Percentiles rank a stretch among this genome's conserved stretches.
Conservation (phyloP, 2,888 invertebrate genomes). For the Lampropteryx suffumata region DNA sequence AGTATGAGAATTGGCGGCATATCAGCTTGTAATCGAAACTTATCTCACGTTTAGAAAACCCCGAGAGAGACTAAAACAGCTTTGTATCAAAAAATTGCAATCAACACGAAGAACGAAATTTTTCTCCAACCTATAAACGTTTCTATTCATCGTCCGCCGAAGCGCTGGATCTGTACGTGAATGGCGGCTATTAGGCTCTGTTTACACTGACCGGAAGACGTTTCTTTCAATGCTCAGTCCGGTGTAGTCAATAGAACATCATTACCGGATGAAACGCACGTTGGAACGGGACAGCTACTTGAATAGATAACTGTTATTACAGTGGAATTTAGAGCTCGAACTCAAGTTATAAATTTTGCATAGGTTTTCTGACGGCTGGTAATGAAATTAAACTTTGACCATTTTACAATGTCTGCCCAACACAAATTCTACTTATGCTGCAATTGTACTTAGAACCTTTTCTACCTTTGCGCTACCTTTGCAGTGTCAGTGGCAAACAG, state of each 20-base stretch:
- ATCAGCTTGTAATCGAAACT: too few species aligned
- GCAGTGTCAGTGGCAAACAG: too few species aligned
- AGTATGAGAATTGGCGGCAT: too few species aligned
- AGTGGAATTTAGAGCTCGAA: too few species aligned
- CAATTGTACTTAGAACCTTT: too few species aligned
- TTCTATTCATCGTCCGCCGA: conserved; percentile 23
- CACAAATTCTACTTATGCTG: too few species aligned
- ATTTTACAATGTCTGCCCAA: too few species aligned
- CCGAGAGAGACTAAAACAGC: not conserved
- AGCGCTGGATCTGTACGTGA: conserved; percentile 46
- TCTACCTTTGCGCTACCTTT: too few species aligned
- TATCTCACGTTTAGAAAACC: too few species aligned
- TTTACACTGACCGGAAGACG: conserved; percentile 75
- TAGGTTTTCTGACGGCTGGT: too few species aligned
- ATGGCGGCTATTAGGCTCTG: conserved; percentile 64
- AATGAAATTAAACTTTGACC: too few species aligned
- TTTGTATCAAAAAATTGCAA: not conserved
- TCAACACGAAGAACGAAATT: not conserved
- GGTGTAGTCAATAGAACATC: conserved; percentile 71
- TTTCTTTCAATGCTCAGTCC: conserved; percentile 73
- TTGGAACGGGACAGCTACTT: conserved; percentile 33
- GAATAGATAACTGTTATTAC: not conserved
- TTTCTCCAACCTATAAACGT: conserved; percentile 13
- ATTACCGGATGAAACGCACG: conserved; percentile 51
- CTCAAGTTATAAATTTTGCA: too few species aligned